Conservation (phyloP, 2,113 vertebrate species). For the Hemicordylus capensis region DNA sequence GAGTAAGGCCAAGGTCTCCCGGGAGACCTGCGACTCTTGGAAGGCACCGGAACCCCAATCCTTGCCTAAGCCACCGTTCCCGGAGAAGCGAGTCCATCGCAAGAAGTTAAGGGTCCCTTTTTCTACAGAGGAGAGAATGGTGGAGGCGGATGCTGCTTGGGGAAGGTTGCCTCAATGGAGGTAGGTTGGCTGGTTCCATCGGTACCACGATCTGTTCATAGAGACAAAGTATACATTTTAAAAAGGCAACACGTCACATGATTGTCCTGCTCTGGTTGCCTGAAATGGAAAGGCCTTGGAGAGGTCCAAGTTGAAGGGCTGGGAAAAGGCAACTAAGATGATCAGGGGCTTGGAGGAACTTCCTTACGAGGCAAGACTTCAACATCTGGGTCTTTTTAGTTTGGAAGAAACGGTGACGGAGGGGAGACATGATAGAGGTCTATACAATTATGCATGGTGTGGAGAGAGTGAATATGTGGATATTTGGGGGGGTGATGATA, state of each 20-base stretch:
- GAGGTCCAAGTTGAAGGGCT: too few species aligned
- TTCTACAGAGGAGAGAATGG: not conserved
- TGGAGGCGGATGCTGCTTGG: not conserved
- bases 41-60: not conserved
- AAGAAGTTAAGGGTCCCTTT: constrained; percentile 43
- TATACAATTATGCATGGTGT: too few species aligned
- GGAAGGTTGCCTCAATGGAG: constrained; percentile 71
- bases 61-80: constrained; percentile 31
- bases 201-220: constrained; percentile 77
- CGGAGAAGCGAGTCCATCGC: constrained; percentile 44
- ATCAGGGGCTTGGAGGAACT: too few species aligned
- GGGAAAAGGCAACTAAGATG: too few species aligned
- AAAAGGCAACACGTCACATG: not conserved
- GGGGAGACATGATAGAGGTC: too few species aligned
- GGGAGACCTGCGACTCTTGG: not conserved
- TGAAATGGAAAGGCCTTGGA: too few species aligned
- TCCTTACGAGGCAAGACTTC: too few species aligned
- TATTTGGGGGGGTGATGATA: too few species aligned
- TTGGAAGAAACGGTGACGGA: too few species aligned
- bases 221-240: not conserved
- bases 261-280: too few species aligned
- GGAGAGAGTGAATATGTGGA: too few species aligned
- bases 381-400: too few species aligned
- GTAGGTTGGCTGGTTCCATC: constrained; percentile 83
- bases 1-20: not conserved